phyloP scores from a whole-genome alignment of 2,888 invertebrate genomes.

The Dioctria rufipes region DNA sequence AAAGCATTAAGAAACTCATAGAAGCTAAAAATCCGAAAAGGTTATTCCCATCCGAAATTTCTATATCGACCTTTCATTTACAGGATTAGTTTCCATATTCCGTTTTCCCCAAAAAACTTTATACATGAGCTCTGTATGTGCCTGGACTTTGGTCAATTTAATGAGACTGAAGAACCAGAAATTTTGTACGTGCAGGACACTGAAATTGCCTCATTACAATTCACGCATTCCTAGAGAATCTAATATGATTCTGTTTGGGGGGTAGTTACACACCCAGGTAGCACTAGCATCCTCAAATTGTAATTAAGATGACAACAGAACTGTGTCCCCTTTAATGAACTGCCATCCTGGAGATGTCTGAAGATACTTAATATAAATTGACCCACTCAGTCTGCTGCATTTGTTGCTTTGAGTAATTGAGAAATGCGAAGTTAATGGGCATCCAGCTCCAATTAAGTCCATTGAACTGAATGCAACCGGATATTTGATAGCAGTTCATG shows the following conservation, averaged over 20 bases:
- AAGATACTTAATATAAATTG: conserved; percentile 34
- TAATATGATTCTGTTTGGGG: conserved; percentile 16
- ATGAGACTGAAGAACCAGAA: background rate
- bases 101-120: too few species aligned
- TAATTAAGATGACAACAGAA: conserved; percentile 44
- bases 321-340: conserved; percentile 28
- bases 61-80: too few species aligned
- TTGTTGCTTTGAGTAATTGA: conserved; percentile 50
- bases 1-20: too few species aligned
- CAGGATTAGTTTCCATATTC: too few species aligned
- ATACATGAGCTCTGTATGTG: too few species aligned
- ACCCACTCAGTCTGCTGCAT: conserved; percentile 20
- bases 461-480: conserved; percentile 45
- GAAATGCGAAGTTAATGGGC: conserved; percentile 45
- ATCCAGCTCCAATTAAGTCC: conserved; percentile 41
- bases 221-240: conserved; percentile 16
- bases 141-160: background rate
- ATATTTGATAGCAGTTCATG: conserved; percentile 40
- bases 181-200: conserved; percentile 13
- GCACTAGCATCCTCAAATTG: conserved; percentile 38
- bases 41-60: too few species aligned
- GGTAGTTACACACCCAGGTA: background rate
- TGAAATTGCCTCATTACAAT: conserved; percentile 26
- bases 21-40: too few species aligned
- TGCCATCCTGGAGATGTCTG: conserved; percentile 7